phyloP scores from a whole-genome alignment of 2,888 invertebrate species.

The Microplitis manilae region DNA sequence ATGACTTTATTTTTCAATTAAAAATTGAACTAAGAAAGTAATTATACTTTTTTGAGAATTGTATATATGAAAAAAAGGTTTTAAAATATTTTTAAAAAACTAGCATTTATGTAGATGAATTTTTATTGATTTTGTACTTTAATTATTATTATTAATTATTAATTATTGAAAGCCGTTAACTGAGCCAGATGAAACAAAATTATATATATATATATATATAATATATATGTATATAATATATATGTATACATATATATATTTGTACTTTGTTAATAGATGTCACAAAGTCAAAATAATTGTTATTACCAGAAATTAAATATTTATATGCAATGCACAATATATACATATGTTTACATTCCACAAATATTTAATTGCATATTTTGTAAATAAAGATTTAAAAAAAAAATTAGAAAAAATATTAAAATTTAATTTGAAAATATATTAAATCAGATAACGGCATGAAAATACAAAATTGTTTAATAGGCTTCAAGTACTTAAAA shows the following conservation, averaged over 20 bases:
- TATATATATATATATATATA: no score
- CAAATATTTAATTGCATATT: background rate
- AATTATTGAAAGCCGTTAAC: background rate
- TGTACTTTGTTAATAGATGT: background rate
- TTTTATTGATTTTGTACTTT: background rate
- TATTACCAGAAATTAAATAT: background rate
- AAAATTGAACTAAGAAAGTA: background rate
- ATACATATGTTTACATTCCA: background rate
- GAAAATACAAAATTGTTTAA: background rate
- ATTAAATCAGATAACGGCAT: background rate
- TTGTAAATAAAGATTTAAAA: background rate
- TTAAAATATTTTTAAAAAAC: background rate
- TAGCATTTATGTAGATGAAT: background rate
- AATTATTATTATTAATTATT: background rate
- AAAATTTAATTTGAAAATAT: background rate
- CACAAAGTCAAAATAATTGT: background rate
- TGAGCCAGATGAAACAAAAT: background rate
- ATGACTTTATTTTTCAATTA: background rate
- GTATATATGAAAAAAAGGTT: background rate
- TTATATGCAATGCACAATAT: constrained; percentile 1
- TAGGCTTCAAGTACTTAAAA: background rate
- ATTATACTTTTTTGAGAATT: background rate
- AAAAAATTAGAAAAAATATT: background rate
- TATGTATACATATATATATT: background rate
- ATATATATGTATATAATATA: no score